A percentile compares a stretch with the other conserved stretches of the same genome.
These are phyloP conservation scores for Mimas tiliae DNA, from an alignment of 2,888 invertebrate genomes.

Conservation along the genomic window DNA sequence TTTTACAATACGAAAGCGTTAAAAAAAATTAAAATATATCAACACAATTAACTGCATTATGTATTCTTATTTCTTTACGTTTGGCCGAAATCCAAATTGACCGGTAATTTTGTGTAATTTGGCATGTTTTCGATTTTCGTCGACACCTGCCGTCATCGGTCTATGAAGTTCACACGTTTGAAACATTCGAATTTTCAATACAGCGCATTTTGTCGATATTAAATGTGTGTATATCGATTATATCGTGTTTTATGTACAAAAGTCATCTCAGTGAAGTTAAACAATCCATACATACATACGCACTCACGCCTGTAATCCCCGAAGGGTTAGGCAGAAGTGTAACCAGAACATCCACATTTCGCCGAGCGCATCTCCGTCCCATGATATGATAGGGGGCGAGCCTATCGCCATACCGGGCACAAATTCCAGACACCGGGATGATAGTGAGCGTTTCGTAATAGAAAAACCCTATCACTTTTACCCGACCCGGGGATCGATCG, in stretches of 20 bases:
- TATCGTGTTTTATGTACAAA: not conserved
- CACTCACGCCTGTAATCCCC: too few species aligned
- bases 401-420: too few species aligned
- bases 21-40: conserved; percentile 35
- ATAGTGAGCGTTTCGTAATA: too few species aligned
- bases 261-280: too few species aligned
- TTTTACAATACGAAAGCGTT: conserved; percentile 4
- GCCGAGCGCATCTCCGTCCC: too few species aligned
- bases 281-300: too few species aligned
- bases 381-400: too few species aligned
- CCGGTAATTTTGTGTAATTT: conserved; percentile 68
- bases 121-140: conserved; percentile 64
- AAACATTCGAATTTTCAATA: not conserved
- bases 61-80: conserved; percentile 47
- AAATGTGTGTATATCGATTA: not conserved
- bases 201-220: not conserved
- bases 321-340: too few species aligned
- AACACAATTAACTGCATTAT: conserved; percentile 44
- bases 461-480: too few species aligned
- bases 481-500: too few species aligned
- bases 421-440: too few species aligned
- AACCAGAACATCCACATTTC: too few species aligned
- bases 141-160: conserved; percentile 70
- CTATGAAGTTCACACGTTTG: conserved; percentile 2
- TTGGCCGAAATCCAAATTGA: conserved; percentile 70